Evolutionary conservation across 1,140 invertebrate species (phyloP), one percentile per base, ranked within the genome.

Genomic region (Halictus rubicundus): DNA sequence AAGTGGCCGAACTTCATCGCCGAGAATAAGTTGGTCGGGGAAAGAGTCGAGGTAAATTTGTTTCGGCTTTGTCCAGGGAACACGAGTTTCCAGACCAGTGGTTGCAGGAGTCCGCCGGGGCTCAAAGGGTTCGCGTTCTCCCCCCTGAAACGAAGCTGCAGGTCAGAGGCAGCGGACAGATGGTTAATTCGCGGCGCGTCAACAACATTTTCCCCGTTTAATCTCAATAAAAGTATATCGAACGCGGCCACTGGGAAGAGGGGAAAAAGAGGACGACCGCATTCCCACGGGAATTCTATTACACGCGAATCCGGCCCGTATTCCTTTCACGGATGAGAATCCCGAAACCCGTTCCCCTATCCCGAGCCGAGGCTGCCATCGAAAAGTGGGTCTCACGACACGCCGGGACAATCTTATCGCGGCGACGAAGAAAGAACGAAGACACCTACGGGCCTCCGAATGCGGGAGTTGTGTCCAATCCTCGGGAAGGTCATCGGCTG

Each of bases 331-430:
- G 61, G 39, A 79, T 49, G 39, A 27, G 21, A 37, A 57, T 37
- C 32, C 49, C 6, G 14, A 5, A 19, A 2, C 60, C 60, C 0
- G 16, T 8, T 25, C 23, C 72, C 59, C 65, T 74, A 59, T 23
- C 27, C 49, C 16, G 39, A 61, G 32, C 32, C 68, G 21, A 60
- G 65, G 9, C 39, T n/a, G 77, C 10, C 73, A 74, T 74, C 71
- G 70, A 49, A 74, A 79, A 79, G 70, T 74, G 54, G 78, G 71
- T 79, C 78, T 79, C 78, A 37, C 78, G 42, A 74, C 78, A 52
- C 78, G 78, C n/a, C 16, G 39, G 70, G 78, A 74, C 78, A 79
- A 74, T 74, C 78, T 79, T 74, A 74, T 79, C 71, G 25, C 37
- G 16, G 23, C 21, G 46, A 23, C 19, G 21, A 63, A 16, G 59